Conservation (phyloP, 2,797 vertebrate genomes). For the Urophycis tenuis region DNA sequence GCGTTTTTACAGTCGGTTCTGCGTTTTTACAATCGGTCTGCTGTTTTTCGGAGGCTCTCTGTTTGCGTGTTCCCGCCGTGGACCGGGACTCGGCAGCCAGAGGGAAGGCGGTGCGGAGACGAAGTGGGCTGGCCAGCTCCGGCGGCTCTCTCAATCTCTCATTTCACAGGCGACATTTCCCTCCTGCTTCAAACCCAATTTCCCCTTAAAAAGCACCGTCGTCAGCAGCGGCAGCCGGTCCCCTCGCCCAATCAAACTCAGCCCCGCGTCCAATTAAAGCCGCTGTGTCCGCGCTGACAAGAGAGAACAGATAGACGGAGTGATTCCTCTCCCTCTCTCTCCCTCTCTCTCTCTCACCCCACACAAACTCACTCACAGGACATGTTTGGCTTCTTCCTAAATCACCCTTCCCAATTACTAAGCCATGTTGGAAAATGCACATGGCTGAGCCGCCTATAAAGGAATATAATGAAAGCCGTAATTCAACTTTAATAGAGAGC, state of each 20-base stretch:
- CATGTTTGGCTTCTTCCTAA: background rate
- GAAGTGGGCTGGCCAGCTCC: slow-evolving; percentile 53
- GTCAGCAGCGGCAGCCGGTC: slow-evolving; percentile 57
- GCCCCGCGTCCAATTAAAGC: slow-evolving; percentile 55
- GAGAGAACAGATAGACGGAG: background rate
- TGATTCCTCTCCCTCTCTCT: slow-evolving; percentile 14
- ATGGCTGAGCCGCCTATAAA: background rate
- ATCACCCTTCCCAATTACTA: background rate
- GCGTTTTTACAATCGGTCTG: too few species aligned
- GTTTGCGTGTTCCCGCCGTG: slow-evolving; percentile 8
- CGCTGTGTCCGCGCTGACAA: slow-evolving; percentile 45
- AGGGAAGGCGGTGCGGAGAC: slow-evolving; percentile 48
- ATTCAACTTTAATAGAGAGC: background rate
- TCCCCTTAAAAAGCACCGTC: slow-evolving; percentile 48
- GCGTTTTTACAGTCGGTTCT: too few species aligned
- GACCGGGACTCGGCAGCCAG: slow-evolving; percentile 47
- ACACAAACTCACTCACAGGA: slow-evolving; percentile 7
- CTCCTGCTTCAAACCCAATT: slow-evolving; percentile 65
- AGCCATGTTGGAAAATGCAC: slow-evolving; percentile 41
- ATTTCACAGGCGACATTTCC: slow-evolving; percentile 56
- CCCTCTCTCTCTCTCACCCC: too few species aligned
- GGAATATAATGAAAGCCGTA: background rate
- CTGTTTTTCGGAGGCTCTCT: too few species aligned
- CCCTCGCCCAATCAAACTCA: slow-evolving; percentile 33
- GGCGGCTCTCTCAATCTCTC: slow-evolving; percentile 48